Evolutionary conservation across 2,888 invertebrate species (phyloP).

Genomic region (Falcaria lacertinaria): DNA sequence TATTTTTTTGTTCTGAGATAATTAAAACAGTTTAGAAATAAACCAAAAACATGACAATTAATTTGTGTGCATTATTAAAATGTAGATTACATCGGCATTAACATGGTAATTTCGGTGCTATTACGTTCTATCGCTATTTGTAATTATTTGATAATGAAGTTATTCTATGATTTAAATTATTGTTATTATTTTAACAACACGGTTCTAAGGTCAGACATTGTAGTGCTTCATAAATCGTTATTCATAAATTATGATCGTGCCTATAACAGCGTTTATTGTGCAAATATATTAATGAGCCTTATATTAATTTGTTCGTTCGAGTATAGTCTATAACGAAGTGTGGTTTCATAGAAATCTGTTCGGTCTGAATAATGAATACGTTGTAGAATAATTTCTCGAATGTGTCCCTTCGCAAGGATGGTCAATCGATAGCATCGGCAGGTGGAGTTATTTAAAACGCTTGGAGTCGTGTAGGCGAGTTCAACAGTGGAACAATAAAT

Average conservation of each 20-base stretch:
- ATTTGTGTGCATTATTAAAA: slow-evolving; percentile 7
- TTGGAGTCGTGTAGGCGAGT: slow-evolving; percentile 47
- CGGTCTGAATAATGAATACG: slow-evolving; percentile 10
- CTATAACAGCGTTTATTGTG: not conserved
- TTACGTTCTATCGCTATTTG: slow-evolving; percentile 16
- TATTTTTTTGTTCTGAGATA: not conserved
- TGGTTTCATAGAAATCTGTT: slow-evolving; percentile 11
- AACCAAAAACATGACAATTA: not conserved
- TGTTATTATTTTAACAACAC: slow-evolving; percentile 10
- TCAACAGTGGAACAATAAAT: slow-evolving; percentile 55
- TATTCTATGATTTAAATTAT: slow-evolving; percentile 18
- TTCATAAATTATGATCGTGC: not conserved
- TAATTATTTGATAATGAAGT: slow-evolving; percentile 27
- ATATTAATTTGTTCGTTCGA: not conserved
- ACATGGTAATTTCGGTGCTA: slow-evolving; percentile 21
- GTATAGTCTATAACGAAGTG: not conserved
- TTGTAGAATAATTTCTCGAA: slow-evolving; percentile 15
- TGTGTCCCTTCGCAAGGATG: slow-evolving; percentile 32
- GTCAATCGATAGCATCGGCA: slow-evolving; percentile 51
- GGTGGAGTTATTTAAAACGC: slow-evolving; percentile 51
- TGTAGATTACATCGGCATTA: slow-evolving; percentile 21
- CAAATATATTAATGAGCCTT: not conserved
- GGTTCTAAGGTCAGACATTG: not conserved
- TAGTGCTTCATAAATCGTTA: not conserved
- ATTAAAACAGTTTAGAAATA: not conserved